Percentiles rank a stretch among this genome's conserved stretches.
phyloP scores from a whole-genome alignment of 2,888 invertebrate species.

The Morpho deidamia region DNA sequence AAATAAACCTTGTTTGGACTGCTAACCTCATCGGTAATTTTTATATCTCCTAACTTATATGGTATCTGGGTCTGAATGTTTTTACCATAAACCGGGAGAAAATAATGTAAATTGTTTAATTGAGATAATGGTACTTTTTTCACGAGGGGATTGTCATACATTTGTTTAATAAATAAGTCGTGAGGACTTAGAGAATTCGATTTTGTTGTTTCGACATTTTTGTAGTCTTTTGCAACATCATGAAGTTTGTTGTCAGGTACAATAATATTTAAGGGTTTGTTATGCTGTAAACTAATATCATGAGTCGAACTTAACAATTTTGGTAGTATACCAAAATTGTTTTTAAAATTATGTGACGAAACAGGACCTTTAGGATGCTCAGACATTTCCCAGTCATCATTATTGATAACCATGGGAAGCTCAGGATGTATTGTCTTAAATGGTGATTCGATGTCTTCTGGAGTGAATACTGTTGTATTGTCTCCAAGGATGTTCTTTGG shows the following conservation, averaged over 20 bases:
- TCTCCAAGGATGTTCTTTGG: slow-evolving; percentile 24
- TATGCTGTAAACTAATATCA: slow-evolving; percentile 17
- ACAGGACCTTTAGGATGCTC: slow-evolving; percentile 2
- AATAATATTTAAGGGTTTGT: slow-evolving; percentile 31
- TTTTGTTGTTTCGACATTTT: slow-evolving; percentile 19
- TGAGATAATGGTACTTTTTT: slow-evolving; percentile 39
- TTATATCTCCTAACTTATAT: slow-evolving; percentile 6
- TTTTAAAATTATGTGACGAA: slow-evolving; percentile 5
- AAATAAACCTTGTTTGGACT: slow-evolving; percentile 29
- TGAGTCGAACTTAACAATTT: not conserved
- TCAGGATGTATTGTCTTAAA: slow-evolving; percentile 42
- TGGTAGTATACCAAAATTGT: not conserved
- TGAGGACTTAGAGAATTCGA: slow-evolving; percentile 23
- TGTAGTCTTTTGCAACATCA: slow-evolving; percentile 28
- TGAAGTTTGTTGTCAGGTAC: slow-evolving; percentile 34
- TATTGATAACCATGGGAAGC: slow-evolving; percentile 27
- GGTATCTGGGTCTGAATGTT: slow-evolving; percentile 14
- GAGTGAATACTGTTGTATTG: slow-evolving; percentile 47
- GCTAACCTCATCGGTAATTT: slow-evolving; percentile 8
- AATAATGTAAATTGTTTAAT: slow-evolving; percentile 40
- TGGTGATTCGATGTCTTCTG: slow-evolving; percentile 38
- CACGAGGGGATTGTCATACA: slow-evolving; percentile 29
- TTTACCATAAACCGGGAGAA: slow-evolving; percentile 41
- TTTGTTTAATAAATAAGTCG: slow-evolving; percentile 29
- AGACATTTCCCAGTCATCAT: slow-evolving; percentile 27